phyloP scores from a whole-genome alignment of 2,888 invertebrate genomes.

The Yponomeuta cagnagella region DNA sequence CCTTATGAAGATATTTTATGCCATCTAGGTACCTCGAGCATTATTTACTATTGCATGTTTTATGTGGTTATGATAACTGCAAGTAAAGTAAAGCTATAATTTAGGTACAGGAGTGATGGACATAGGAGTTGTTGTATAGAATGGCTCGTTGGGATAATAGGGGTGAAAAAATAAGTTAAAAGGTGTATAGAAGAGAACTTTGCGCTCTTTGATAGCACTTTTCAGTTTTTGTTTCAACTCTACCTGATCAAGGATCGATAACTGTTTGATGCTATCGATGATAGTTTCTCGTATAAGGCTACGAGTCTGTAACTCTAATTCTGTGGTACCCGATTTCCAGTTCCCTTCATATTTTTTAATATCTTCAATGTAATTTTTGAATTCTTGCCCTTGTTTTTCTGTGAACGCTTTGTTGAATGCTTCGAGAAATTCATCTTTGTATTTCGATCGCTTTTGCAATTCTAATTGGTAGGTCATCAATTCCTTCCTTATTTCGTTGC shows the following conservation, averaged over 20 bases:
- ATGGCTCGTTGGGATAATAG: not conserved
- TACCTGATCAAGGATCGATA: not conserved
- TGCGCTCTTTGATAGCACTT: not conserved
- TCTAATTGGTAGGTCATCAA: not conserved
- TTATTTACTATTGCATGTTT: too few species aligned
- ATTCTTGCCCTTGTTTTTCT: not conserved
- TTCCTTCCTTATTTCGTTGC: not conserved
- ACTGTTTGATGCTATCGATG: not conserved
- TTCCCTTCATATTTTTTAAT: not conserved
- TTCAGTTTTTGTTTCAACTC: not conserved
- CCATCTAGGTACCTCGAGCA: too few species aligned
- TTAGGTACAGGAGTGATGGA: not conserved
- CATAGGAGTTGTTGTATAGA: not conserved
- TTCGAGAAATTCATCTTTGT: not conserved
- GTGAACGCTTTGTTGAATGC: not conserved
- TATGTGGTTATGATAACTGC: too few species aligned
- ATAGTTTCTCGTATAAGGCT: not conserved
- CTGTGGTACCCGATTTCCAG: not conserved
- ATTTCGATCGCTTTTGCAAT: not conserved
- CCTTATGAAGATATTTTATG: too few species aligned
- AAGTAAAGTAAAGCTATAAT: too few species aligned
- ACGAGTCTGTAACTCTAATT: not conserved
- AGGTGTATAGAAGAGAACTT: not conserved
- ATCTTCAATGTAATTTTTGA: not conserved
- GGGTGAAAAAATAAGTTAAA: not conserved